phyloP scores from a whole-genome alignment of 2,113 vertebrate species.

The Trichomycterus rosablanca region DNA sequence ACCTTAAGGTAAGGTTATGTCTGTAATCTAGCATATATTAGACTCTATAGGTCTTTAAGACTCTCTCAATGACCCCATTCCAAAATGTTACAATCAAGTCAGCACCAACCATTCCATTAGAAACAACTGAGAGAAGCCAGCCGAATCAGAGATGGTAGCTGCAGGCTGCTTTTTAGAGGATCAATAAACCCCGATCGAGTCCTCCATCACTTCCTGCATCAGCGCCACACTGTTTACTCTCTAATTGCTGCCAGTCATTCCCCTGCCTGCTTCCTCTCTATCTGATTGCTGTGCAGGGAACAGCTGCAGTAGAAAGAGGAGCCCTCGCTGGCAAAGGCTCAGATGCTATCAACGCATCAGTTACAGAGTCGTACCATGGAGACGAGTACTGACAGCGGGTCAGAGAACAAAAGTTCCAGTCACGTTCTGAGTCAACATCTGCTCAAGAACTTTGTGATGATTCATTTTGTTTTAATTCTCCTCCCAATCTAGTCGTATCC shows the following conservation, averaged over 20 bases:
- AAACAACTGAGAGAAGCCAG: not conserved
- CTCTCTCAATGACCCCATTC: no score
- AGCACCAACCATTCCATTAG: not conserved
- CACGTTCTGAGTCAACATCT: no score
- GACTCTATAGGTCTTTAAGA: no score
- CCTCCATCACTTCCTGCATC: constrained; percentile 36
- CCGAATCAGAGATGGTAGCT: constrained; percentile 7
- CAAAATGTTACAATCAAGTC: no score
- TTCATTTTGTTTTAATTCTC: no score
- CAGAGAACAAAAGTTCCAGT: no score
- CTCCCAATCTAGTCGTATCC: no score
- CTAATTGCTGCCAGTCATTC: constrained; percentile 42
- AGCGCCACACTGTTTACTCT: constrained; percentile 37
- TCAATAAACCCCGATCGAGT: constrained; percentile 37
- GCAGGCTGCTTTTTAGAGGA: constrained; percentile 26
- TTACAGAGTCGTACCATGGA: not conserved
- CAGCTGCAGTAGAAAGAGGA: constrained; percentile 34
- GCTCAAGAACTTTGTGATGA: no score
- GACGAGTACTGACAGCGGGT: not conserved
- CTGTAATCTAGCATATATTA: no score
- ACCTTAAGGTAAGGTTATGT: no score
- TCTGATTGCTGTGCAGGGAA: constrained; percentile 36
- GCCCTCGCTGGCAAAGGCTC: not conserved
- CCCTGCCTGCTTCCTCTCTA: constrained; percentile 21
- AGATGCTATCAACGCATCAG: constrained; percentile 2